phyloP scores from a whole-genome alignment of 1,140 invertebrate genomes.

The Pinna nobilis region DNA sequence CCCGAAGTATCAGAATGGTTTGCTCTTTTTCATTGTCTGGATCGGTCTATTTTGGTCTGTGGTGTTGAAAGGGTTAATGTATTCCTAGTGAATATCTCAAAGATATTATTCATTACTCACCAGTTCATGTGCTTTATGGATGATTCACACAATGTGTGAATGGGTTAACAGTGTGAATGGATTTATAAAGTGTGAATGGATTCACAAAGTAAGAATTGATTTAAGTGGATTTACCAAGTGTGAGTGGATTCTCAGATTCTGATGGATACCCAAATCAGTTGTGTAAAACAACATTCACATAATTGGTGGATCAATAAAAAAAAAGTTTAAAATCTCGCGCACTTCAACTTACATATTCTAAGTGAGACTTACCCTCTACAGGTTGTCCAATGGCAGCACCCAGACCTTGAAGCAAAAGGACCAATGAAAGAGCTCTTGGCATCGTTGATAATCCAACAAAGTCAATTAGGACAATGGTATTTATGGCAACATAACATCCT shows the following conservation, averaged over 20 bases:
- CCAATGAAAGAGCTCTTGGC: slow-evolving; percentile 55
- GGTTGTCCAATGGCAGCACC: slow-evolving; percentile 65
- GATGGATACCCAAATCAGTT: neutral
- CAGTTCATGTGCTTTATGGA: no score
- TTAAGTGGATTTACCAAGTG: neutral
- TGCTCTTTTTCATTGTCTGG: no score
- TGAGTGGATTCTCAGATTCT: neutral
- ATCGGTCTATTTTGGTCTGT: no score
- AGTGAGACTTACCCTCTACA: slow-evolving; percentile 51
- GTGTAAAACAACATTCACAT: neutral
- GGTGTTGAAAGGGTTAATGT: no score
- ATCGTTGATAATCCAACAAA: slow-evolving; percentile 59
- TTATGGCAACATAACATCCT: slow-evolving; percentile 56
- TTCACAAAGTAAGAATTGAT: neutral
- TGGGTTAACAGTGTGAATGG: no score
- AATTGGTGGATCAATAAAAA: neutral
- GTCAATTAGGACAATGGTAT: slow-evolving; percentile 62
- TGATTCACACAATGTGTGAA: no score
- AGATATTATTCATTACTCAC: no score
- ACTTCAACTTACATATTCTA: neutral
- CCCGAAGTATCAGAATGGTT: no score
- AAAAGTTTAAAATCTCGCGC: neutral
- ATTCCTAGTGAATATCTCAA: no score
- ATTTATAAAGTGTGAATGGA: no score
- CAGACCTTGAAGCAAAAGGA: slow-evolving; percentile 62